These are phyloP conservation scores for Torymus auratus DNA, from an alignment of 2,888 invertebrate species.

Conservation along the genomic window DNA sequence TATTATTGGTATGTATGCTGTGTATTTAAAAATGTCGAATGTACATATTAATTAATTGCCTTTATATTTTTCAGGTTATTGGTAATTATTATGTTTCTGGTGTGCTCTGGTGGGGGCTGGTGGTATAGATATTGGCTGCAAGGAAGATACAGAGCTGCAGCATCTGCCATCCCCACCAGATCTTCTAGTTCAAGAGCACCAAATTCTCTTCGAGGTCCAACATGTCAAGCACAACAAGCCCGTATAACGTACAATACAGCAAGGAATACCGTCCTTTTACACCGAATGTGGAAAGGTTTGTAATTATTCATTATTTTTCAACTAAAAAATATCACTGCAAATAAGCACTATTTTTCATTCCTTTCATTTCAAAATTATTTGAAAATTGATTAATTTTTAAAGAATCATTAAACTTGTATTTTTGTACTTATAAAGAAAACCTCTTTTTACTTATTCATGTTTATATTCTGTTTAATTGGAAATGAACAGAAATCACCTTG, in stretches of 20 bases:
- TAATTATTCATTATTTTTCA: slow-evolving; percentile 27
- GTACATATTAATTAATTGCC: background rate
- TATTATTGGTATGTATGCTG: slow-evolving; percentile 78
- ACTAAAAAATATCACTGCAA: background rate
- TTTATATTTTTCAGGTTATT: slow-evolving; percentile 74
- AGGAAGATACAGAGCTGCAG: slow-evolving; percentile 73
- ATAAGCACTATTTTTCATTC: background rate
- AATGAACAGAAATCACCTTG: too few relatives aligned
- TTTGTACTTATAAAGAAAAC: too few relatives aligned
- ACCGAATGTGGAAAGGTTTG: slow-evolving; percentile 76
- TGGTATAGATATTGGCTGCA: slow-evolving; percentile 79
- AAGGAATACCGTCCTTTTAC: slow-evolving; percentile 75
- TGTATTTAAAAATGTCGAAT: slow-evolving; percentile 34
- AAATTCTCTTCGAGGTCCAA: slow-evolving; percentile 67
- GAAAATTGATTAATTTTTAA: too few relatives aligned
- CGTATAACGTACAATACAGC: slow-evolving; percentile 75
- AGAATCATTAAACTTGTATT: too few relatives aligned
- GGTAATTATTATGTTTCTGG: slow-evolving; percentile 78
- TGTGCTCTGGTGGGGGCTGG: slow-evolving; percentile 79
- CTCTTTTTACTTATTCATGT: too few relatives aligned
- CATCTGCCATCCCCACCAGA: slow-evolving; percentile 71
- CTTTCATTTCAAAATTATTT: too few relatives aligned
- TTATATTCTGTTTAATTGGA: too few relatives aligned
- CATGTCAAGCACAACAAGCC: slow-evolving; percentile 73
- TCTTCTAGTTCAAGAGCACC: slow-evolving; percentile 68